Evolutionary conservation across 53 echinoderm and acorn worm genomes (phyloP), one percentile per base, ranked within the genome.

Genomic region (Temnopleurus reevesii): DNA sequence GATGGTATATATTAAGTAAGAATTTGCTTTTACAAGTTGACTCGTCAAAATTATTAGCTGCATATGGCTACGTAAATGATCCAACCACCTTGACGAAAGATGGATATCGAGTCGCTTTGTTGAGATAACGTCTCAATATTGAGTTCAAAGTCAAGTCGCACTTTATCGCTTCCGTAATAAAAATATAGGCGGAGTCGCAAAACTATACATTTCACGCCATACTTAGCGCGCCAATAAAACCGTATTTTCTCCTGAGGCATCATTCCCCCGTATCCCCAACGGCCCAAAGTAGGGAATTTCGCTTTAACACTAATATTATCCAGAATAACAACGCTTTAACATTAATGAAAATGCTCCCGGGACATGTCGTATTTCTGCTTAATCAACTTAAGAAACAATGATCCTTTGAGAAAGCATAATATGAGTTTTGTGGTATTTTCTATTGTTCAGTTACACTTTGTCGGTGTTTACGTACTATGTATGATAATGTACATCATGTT

Each of bases 331-430:
- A 47, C 21, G 79, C 47, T 79, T 79, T 47, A 79, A 79, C 79
- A 79, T 79, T 79, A 47, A 79, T 79, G 46, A 46, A 49, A 79
- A 79, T 79, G 28, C 79, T 49, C 79, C 2, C 79, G 79, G 79
- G 79, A 79, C 49, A 51, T 30, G 46, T 79, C 49, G 43, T 23
- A 49, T 30, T 46, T 79, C 49, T 79, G 46, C 79, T 49, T 79
- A 49, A 79, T 49, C 28, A 47, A 24, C 49, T 13, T 28, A 35
- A 79, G 79, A 79, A 79, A 79, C 79, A 79, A 79, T 79, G 30
- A 12, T 25, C 79, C 51, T 5, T 46, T 26, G 26, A 12, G 79
- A 49, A 46, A 79, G 79, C 79, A 49, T 79, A 49, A 27, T 27
- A 49, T 28, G 49, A 79, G 51, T 49, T 5, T 28, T 79, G 79